Percentiles rank a stretch among this genome's conserved stretches.
These are phyloP conservation scores for Clarias batrachus DNA, from an alignment of 2,113 vertebrate species.

Conservation along the genomic window DNA sequence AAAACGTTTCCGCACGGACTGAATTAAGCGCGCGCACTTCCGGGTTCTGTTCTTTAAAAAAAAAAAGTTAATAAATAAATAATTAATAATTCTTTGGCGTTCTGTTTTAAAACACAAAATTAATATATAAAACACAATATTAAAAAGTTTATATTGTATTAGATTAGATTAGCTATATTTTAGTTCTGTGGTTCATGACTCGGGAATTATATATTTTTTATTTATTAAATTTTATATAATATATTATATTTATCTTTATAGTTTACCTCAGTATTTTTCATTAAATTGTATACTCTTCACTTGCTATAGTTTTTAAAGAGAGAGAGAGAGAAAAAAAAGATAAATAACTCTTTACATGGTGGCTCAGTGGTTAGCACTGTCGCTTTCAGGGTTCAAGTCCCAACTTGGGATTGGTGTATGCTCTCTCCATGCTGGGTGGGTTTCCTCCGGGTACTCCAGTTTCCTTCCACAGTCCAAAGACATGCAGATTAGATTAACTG, in stretches of 20 bases:
- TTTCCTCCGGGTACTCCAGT: no score
- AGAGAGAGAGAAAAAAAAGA: no score
- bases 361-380: no score
- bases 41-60: not conserved
- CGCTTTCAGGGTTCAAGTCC: no score
- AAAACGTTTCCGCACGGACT: not conserved
- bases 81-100: not conserved
- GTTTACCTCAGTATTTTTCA: not conserved
- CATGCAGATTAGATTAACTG: no score
- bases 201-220: constrained; percentile 34
- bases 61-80: not conserved
- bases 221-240: no score
- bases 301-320: no score
- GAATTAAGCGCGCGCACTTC: not conserved
- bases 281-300: not conserved
- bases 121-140: not conserved
- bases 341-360: not conserved
- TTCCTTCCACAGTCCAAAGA: no score
- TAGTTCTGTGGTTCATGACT: not conserved
- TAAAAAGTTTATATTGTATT: not conserved
- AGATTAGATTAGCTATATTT: not conserved
- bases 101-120: not conserved
- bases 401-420: no score
- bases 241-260: not conserved
- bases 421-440: no score